Conservation (phyloP, 2,113 vertebrate species). For the Salminus brasiliensis region DNA sequence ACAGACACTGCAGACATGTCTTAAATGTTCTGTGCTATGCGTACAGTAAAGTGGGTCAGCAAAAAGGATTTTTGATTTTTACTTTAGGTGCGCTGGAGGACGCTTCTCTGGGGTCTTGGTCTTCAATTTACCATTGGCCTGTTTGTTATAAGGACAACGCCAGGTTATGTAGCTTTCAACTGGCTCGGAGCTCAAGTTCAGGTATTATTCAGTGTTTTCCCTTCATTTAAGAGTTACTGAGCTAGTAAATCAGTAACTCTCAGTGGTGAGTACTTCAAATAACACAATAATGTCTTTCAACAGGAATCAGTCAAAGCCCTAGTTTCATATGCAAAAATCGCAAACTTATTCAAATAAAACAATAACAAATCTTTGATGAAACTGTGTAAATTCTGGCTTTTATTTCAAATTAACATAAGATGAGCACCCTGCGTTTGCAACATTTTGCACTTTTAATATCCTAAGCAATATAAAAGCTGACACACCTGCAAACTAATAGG, state of each 20-base stretch:
- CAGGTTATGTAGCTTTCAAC: conserved; percentile 81
- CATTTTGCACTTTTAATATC: not conserved
- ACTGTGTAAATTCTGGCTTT: not conserved
- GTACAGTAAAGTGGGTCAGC: not conserved
- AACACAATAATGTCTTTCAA: not conserved
- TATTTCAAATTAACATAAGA: not conserved
- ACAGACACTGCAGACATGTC: not conserved
- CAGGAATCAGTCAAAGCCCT: not conserved
- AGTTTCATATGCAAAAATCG: not conserved
- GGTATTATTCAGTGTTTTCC: conserved; percentile 73
- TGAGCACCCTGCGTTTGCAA: no score
- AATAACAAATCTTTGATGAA: conserved; percentile 1
- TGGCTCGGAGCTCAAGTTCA: conserved; percentile 91
- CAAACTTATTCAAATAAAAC: not conserved
- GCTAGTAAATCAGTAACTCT: not conserved
- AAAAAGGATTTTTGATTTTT: conserved; percentile 18
- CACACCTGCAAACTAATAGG: not conserved
- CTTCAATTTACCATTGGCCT: conserved; percentile 88
- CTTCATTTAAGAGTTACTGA: not conserved
- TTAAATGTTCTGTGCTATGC: not conserved
- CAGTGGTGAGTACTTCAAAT: not conserved
- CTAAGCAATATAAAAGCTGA: not conserved
- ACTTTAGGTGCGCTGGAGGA: conserved; percentile 84
- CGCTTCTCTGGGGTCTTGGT: conserved; percentile 88
- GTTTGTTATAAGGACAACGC: conserved; percentile 88